A percentile compares a stretch with the other conserved stretches of the same genome.
Evolutionary conservation across 1,140 invertebrate genomes (phyloP).

Genomic region (Lysiphlebus fabarum): DNA sequence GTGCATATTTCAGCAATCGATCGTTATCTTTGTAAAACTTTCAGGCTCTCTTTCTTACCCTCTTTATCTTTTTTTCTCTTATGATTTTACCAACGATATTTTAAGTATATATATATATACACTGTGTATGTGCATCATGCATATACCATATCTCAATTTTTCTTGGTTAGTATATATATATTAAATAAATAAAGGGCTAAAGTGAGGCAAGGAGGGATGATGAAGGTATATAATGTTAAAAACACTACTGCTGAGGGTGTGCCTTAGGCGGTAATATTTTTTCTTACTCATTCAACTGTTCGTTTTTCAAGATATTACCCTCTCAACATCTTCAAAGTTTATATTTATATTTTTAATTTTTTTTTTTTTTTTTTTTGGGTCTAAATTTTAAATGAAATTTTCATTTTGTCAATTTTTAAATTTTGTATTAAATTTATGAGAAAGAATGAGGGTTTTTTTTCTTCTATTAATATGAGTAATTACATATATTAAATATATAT

Average conservation of each 20-base stretch:
- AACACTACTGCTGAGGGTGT: constrained; percentile 3
- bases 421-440: too few species aligned
- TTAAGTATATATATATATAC: too few species aligned
- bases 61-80: too few species aligned
- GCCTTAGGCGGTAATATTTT: background rate
- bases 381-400: background rate
- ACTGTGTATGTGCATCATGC: too few species aligned
- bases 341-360: background rate
- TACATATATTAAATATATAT: too few species aligned
- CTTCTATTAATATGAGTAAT: too few species aligned
- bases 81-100: too few species aligned
- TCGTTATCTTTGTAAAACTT: constrained; percentile 50
- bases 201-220: background rate
- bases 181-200: constrained; percentile 10
- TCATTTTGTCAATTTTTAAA: too few species aligned
- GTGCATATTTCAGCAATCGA: constrained; percentile 49
- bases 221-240: too few species aligned
- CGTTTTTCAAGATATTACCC: background rate
- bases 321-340: constrained; percentile 7
- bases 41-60: constrained; percentile 33
- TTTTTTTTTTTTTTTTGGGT: background rate
- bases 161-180: background rate
- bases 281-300: constrained; percentile 1
- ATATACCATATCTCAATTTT: too few species aligned
- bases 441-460: too few species aligned